Conservation (phyloP, 2,797 vertebrate species). For the Cossypha caffra region DNA sequence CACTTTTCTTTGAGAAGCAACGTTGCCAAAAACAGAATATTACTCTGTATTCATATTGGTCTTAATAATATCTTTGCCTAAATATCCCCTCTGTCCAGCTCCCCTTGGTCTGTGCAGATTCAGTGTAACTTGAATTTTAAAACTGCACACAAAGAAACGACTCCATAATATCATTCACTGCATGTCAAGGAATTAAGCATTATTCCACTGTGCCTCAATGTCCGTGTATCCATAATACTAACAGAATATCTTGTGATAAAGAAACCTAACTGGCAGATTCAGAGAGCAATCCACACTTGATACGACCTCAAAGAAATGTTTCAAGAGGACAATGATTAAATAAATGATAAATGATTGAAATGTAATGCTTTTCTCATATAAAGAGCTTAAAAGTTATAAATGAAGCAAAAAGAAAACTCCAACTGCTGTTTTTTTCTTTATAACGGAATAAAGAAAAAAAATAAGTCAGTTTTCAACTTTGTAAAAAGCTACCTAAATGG, state of each 20-base stretch:
- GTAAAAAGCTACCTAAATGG: background rate
- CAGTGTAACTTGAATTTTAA: background rate
- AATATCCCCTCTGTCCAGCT: background rate
- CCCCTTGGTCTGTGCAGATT: background rate
- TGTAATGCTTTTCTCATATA: background rate
- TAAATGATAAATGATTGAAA: background rate
- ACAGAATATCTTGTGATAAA: background rate
- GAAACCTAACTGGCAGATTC: background rate
- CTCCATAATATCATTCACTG: background rate
- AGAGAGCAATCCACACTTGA: background rate
- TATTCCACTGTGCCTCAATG: background rate
- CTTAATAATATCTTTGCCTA: background rate
- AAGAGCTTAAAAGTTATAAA: background rate
- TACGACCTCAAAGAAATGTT: background rate
- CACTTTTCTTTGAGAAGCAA: background rate
- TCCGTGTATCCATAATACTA: background rate
- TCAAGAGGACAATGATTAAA: background rate
- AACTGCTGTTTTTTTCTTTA: background rate
- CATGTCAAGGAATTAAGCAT: background rate
- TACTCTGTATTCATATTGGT: background rate
- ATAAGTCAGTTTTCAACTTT: background rate
- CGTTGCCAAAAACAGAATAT: background rate
- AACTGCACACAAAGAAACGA: background rate
- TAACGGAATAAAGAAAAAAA: background rate
- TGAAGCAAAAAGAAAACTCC: slow-evolving; percentile 19